Conservation (phyloP, 2,888 invertebrate genomes). For the Aproaerema taeniolella region DNA sequence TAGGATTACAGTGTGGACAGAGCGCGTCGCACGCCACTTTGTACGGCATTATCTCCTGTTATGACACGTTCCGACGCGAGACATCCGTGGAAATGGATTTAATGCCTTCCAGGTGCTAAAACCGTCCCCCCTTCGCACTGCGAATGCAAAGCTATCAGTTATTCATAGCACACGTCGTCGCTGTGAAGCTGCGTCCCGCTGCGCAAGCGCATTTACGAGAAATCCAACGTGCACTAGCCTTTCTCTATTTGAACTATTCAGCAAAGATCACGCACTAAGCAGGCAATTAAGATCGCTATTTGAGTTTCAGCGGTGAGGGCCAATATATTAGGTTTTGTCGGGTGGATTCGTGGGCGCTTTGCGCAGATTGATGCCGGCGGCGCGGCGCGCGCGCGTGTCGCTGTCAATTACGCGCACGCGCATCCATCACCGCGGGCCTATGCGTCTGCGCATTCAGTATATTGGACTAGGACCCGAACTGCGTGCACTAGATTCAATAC, state of each 20-base stretch:
- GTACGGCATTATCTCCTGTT: constrained; percentile 16
- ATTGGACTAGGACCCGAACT: neutral
- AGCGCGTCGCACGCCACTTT: constrained; percentile 1
- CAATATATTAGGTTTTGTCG: neutral
- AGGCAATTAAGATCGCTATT: constrained; percentile 11
- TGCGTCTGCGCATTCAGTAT: neutral
- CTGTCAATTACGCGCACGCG: constrained; percentile 44
- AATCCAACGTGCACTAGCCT: constrained; percentile 5
- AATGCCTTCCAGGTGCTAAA: constrained; percentile 4
- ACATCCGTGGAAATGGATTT: constrained; percentile 7
- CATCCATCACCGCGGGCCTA: constrained; percentile 33
- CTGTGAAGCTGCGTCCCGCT: constrained; percentile 12
- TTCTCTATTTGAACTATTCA: constrained; percentile 8
- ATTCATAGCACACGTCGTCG: too few species aligned
- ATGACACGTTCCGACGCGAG: constrained; percentile 5
- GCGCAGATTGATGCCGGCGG: constrained; percentile 4
- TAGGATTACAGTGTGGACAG: constrained; percentile 5
- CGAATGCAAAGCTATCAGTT: too few species aligned
- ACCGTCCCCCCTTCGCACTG: too few species aligned
- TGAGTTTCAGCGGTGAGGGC: constrained; percentile 11
- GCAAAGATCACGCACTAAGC: constrained; percentile 6
- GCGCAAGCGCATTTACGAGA: constrained; percentile 14
- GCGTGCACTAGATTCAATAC: too few species aligned
- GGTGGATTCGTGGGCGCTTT: constrained; percentile 3
- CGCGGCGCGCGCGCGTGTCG: constrained; percentile 20